A percentile compares a stretch with the other conserved stretches of the same genome.
Evolutionary conservation across 2,888 invertebrate genomes (phyloP).

Genomic region (Diarsia brunnea): DNA sequence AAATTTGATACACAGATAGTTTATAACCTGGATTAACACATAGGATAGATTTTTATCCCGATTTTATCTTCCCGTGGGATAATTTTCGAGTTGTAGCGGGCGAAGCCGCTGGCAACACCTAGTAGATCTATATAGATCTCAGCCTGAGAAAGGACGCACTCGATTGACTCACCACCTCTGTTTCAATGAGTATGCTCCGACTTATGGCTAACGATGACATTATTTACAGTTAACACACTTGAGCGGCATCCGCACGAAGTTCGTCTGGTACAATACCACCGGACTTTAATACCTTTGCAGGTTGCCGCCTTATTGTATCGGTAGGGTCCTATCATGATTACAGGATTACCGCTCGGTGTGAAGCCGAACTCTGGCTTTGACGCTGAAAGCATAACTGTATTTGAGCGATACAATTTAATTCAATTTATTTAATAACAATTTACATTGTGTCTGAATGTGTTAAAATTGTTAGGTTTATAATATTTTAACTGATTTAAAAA

Average conservation of each 20-base stretch:
- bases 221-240: conserved; percentile 39
- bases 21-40: no score
- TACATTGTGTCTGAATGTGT: no score
- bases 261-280: conserved; percentile 52
- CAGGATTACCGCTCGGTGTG: conserved; percentile 58
- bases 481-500: not conserved
- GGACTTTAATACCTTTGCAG: conserved; percentile 36
- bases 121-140: not conserved
- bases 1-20: no score
- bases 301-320: conserved; percentile 51
- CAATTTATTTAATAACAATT: no score
- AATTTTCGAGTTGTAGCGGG: no score
- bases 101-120: no score
- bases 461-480: not conserved
- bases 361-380: conserved; percentile 42
- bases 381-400: conserved; percentile 25
- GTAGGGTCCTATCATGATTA: conserved; percentile 48
- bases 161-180: not conserved
- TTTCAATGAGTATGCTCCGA: conserved; percentile 53
- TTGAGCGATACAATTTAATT: not conserved
- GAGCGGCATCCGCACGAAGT: conserved; percentile 44
- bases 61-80: no score
- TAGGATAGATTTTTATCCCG: no score
- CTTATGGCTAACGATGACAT: conserved; percentile 38
- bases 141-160: not conserved